Conservation (phyloP, 2,888 invertebrate genomes). For the Agrochola macilenta region DNA sequence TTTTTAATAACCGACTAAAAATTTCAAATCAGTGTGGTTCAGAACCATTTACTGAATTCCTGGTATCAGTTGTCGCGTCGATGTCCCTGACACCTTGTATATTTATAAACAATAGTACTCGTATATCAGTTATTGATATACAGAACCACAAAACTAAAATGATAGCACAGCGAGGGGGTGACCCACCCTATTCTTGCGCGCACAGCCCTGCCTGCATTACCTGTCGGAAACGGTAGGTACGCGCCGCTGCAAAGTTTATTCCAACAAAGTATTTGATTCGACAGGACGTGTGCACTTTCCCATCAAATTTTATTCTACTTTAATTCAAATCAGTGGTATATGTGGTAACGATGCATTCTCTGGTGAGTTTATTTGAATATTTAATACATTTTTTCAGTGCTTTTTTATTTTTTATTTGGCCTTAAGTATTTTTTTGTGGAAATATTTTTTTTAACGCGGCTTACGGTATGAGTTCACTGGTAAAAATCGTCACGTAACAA, state of each 20-base stretch:
- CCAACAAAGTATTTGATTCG: slow-evolving; percentile 63
- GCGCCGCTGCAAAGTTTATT: slow-evolving; percentile 73
- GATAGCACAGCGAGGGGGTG: slow-evolving; percentile 16
- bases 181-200: slow-evolving; percentile 56
- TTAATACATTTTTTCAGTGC: not conserved
- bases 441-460: not conserved
- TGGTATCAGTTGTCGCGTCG: too few relatives aligned
- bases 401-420: not conserved
- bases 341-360: not conserved
- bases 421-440: not conserved
- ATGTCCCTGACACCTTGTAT: too few relatives aligned
- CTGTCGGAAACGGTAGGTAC: slow-evolving; percentile 58
- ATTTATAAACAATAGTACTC: not conserved
- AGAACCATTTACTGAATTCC: too few relatives aligned
- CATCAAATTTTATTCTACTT: not conserved
- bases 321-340: not conserved
- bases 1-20: too few relatives aligned
- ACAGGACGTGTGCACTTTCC: slow-evolving; percentile 61
- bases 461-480: too few relatives aligned
- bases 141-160: not conserved
- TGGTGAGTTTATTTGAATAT: slow-evolving; percentile 42
- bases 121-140: not conserved
- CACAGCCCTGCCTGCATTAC: slow-evolving; percentile 63
- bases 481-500: too few relatives aligned
- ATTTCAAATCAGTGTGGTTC: too few relatives aligned